A percentile compares a stretch with the other conserved stretches of the same genome.
These are phyloP conservation scores for Leucoraja erinaceus DNA, from an alignment of 2,113 vertebrate species.

Conservation along the genomic window DNA sequence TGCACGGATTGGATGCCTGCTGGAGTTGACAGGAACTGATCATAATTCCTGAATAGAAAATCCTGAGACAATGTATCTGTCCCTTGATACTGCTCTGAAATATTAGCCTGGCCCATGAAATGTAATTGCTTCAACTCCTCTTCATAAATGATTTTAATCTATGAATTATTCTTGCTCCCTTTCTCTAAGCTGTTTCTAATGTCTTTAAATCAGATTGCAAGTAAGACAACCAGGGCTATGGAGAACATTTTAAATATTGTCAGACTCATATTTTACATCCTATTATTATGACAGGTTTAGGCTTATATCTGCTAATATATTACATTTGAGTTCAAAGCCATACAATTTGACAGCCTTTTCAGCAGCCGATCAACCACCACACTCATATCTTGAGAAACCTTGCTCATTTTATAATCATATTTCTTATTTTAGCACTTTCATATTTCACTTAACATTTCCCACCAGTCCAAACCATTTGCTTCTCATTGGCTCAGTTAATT, in stretches of 20 bases:
- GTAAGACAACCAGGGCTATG: neutral
- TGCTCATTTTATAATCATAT: neutral
- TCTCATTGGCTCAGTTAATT: neutral
- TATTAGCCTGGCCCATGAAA: neutral
- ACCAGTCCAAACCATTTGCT: neutral
- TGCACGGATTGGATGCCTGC: neutral
- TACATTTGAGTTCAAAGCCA: neutral
- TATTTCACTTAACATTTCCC: neutral
- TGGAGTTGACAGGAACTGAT: neutral
- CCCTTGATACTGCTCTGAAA: neutral
- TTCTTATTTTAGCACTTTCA: neutral
- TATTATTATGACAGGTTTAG: neutral
- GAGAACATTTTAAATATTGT: neutral
- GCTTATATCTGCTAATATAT: neutral
- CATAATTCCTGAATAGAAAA: neutral
- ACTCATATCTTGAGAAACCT: neutral
- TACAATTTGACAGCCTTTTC: neutral
- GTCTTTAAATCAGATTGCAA: neutral
- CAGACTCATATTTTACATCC: neutral
- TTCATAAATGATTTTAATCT: neutral
- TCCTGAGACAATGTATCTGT: neutral
- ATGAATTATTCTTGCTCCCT: neutral
- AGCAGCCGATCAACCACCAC: neutral
- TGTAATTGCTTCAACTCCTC: neutral
- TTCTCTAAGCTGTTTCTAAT: neutral